These are phyloP conservation scores for Dicrostonyx torquatus DNA, from an alignment of 2,797 vertebrate genomes.

Conservation along the genomic window DNA sequence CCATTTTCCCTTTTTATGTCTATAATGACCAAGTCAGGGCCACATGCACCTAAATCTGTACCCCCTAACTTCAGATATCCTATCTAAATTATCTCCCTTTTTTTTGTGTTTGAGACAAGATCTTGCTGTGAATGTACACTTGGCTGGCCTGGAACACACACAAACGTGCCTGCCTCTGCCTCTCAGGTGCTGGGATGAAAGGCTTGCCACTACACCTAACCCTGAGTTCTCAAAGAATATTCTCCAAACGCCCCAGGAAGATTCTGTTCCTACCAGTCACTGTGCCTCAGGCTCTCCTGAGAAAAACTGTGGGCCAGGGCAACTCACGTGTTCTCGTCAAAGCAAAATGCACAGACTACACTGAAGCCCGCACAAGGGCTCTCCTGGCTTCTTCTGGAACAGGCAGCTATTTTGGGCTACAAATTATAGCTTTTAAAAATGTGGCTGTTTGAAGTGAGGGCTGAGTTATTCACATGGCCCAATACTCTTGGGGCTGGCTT, in stretches of 20 bases:
- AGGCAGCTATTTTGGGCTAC: slow-evolving; percentile 68
- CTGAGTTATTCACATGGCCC: slow-evolving; percentile 66
- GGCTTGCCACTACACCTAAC: not conserved
- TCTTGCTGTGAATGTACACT: not conserved
- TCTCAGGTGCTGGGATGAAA: not conserved
- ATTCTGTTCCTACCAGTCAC: not conserved
- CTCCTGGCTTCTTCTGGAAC: slow-evolving; percentile 54
- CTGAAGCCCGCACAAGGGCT: not conserved
- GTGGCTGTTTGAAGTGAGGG: slow-evolving; percentile 64
- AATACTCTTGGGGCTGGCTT: slow-evolving; percentile 20
- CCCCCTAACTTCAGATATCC: not conserved
- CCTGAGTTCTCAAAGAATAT: not conserved
- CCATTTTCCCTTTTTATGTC: not conserved
- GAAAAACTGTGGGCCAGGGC: not conserved
- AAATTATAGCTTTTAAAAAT: slow-evolving; percentile 77
- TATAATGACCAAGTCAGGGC: not conserved
- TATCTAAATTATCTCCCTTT: not conserved
- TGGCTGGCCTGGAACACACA: not conserved
- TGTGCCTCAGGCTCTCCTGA: not conserved
- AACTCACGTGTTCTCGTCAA: not conserved
- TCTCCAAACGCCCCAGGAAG: not conserved
- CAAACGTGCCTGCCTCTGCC: not conserved
- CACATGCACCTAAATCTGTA: not conserved
- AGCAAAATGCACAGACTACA: not conserved
- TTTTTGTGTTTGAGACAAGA: not conserved